Evolutionary conservation across 1,140 invertebrate genomes (phyloP).

Genomic region (Hypothenemus hampei): DNA sequence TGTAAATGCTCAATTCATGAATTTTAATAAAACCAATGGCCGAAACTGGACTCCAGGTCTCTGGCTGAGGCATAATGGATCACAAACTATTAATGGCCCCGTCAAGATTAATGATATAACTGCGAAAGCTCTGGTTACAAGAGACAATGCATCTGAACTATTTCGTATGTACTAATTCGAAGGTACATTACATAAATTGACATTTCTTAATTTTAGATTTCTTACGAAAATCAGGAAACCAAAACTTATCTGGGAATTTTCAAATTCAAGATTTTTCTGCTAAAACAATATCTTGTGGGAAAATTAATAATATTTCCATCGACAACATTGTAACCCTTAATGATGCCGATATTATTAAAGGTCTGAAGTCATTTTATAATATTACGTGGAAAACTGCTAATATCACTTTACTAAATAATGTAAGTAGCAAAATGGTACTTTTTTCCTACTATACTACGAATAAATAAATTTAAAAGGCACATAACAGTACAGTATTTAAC

Average conservation of each 20-base stretch:
- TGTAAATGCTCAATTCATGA: slow-evolving; percentile 20
- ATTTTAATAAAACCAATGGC: slow-evolving; percentile 28
- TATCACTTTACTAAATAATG: slow-evolving; percentile 15
- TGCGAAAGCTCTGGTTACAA: slow-evolving; percentile 22
- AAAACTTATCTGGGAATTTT: slow-evolving; percentile 13
- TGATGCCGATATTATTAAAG: slow-evolving; percentile 8
- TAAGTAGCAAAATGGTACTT: too few relatives aligned
- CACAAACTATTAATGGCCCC: slow-evolving; percentile 31
- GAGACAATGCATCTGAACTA: not conserved
- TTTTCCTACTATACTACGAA: too few relatives aligned
- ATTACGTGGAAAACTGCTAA: slow-evolving; percentile 6
- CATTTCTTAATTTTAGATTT: slow-evolving; percentile 26
- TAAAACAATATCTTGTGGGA: slow-evolving; percentile 7
- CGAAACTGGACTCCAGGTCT: slow-evolving; percentile 30
- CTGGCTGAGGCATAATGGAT: slow-evolving; percentile 31
- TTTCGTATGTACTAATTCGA: too few relatives aligned
- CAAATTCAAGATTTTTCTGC: slow-evolving; percentile 23
- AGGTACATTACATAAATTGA: not conserved
- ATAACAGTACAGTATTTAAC: not conserved
- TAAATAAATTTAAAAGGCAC: not conserved
- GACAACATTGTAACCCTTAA: slow-evolving; percentile 18
- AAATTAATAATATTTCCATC: slow-evolving; percentile 28
- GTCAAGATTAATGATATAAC: slow-evolving; percentile 19
- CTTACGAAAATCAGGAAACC: slow-evolving; percentile 18
- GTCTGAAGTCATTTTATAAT: slow-evolving; percentile 25